Conservation (phyloP, 2,113 vertebrate genomes). For the Scortum barcoo region DNA sequence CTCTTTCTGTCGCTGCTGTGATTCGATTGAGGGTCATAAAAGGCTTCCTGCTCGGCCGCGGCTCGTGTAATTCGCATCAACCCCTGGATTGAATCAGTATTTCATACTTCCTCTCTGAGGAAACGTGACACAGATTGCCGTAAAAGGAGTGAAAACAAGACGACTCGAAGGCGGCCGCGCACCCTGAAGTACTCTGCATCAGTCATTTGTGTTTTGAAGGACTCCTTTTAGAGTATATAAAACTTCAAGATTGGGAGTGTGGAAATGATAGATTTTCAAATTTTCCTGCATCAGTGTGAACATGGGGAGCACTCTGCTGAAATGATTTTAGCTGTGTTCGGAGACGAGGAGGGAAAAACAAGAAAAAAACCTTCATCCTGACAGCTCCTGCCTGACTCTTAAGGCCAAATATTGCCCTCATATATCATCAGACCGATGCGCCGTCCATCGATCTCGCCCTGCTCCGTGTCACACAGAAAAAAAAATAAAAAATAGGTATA, state of each 20-base stretch:
- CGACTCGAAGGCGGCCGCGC: background rate
- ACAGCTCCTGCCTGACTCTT: background rate
- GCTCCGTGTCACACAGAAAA: background rate
- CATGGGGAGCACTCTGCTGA: background rate
- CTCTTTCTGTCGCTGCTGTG: background rate
- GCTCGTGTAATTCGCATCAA: conserved; percentile 12
- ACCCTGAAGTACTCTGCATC: background rate
- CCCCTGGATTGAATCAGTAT: conserved; percentile 29
- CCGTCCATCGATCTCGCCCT: conserved; percentile 9
- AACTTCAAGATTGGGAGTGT: background rate
- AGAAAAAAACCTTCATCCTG: conserved; percentile 3
- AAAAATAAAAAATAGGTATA: background rate
- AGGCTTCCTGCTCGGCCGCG: background rate
- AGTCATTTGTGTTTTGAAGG: background rate
- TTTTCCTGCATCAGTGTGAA: background rate
- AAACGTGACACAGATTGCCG: background rate
- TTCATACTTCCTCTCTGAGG: conserved; percentile 5
- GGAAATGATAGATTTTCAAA: background rate
- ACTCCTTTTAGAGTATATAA: background rate
- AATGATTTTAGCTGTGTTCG: background rate
- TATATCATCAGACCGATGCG: background rate
- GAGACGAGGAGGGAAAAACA: background rate
- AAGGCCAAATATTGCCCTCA: conserved; percentile 26
- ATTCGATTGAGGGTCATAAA: conserved; percentile 41
- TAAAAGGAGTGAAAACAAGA: background rate